phyloP scores from a whole-genome alignment of 2,888 invertebrate genomes.

The Vesta saturnalis region DNA sequence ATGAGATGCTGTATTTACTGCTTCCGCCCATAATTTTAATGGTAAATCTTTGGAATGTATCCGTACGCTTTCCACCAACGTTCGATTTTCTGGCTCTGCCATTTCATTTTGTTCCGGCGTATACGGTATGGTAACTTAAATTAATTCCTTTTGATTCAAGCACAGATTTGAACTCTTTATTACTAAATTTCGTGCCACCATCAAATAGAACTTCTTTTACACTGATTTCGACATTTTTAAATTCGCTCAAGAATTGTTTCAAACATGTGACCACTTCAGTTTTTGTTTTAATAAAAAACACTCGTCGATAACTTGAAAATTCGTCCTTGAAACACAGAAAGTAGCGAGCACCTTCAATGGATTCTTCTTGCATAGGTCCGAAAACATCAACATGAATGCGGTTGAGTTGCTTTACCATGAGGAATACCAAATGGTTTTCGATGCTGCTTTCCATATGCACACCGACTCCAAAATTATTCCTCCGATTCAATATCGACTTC shows the following conservation, averaged over 20 bases:
- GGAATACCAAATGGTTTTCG: not conserved
- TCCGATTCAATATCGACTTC: not conserved
- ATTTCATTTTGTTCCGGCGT: not conserved
- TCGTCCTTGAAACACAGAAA: conserved; percentile 49
- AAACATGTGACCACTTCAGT: not conserved
- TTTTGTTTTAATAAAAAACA: not conserved
- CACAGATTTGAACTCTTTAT: not conserved
- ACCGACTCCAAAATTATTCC: not conserved
- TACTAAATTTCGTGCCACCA: not conserved
- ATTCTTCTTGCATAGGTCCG: not conserved
- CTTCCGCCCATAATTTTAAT: not conserved
- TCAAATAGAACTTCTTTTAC: not conserved
- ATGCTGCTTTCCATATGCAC: not conserved
- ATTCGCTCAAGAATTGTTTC: too few species aligned
- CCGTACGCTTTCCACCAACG: not conserved
- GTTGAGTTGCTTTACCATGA: not conserved
- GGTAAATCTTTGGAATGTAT: not conserved
- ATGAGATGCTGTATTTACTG: not conserved
- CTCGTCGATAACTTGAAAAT: conserved; percentile 28
- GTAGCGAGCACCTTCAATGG: conserved; percentile 33
- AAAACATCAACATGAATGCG: not conserved
- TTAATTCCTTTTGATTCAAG: conserved; percentile 1
- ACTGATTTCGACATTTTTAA: too few species aligned
- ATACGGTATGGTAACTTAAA: not conserved
- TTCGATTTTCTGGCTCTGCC: not conserved